phyloP scores from a whole-genome alignment of 1,140 invertebrate genomes.

The Rhynchophorus ferrugineus region DNA sequence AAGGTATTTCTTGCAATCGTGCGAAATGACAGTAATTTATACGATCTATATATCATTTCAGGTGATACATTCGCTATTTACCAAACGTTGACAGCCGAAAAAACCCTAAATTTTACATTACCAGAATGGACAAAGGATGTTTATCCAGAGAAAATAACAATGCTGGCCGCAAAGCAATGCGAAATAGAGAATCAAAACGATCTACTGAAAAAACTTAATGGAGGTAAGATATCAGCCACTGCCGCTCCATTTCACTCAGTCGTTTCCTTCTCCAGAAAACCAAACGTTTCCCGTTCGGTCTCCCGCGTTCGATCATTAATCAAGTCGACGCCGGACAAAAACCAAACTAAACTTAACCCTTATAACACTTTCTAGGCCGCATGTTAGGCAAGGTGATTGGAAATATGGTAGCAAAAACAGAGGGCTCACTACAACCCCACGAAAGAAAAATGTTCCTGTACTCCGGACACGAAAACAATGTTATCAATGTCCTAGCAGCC shows the following conservation, averaged over 20 bases:
- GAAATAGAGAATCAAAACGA: conserved; percentile 32
- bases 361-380: conserved; percentile 25
- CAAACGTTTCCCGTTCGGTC: too few species aligned
- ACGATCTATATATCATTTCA: too few species aligned
- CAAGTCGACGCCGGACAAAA: too few species aligned
- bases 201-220: conserved; percentile 32
- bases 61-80: conserved; percentile 31
- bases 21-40: too few species aligned
- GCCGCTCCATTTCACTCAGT: neutral
- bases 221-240: conserved; percentile 25
- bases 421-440: conserved; percentile 9
- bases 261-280: neutral
- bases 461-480: conserved; percentile 62
- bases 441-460: conserved; percentile 42
- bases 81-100: conserved; percentile 34
- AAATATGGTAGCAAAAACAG: conserved; percentile 23
- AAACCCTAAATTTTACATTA: conserved; percentile 32
- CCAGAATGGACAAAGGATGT: conserved; percentile 34
- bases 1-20: too few species aligned
- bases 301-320: too few species aligned
- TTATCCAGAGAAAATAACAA: conserved; percentile 28
- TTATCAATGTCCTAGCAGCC: conserved; percentile 51
- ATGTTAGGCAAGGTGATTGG: conserved; percentile 27
- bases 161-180: conserved; percentile 28
- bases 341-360: neutral